These are phyloP conservation scores for Acanthurus leucopareius DNA, from an alignment of 2,797 vertebrate species.

Conservation along the genomic window DNA sequence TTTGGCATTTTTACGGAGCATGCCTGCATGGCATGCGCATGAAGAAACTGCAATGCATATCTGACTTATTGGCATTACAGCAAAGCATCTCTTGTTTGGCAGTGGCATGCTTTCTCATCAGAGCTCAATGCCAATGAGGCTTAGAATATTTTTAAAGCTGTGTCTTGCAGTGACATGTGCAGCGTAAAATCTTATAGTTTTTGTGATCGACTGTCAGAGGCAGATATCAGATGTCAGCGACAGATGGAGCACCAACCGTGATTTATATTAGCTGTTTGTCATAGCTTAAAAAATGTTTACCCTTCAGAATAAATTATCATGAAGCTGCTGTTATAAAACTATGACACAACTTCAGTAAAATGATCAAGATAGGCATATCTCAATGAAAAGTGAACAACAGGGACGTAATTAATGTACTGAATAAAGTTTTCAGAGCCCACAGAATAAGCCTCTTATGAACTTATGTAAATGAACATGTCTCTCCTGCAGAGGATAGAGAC, in stretches of 20 bases:
- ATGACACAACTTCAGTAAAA: conserved; percentile 15
- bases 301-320: conserved; percentile 42
- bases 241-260: conserved; percentile 54
- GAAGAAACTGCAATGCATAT: conserved; percentile 18
- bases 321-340: conserved; percentile 35
- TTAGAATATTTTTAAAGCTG: conserved; percentile 53
- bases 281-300: conserved; percentile 51
- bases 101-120: conserved; percentile 18
- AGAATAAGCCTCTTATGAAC: conserved; percentile 85
- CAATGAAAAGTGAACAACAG: conserved; percentile 72
- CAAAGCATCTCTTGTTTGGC: conserved; percentile 46
- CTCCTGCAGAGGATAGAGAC: conserved; percentile 63
- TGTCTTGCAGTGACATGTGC: conserved; percentile 40
- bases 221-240: conserved; percentile 65
- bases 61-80: conserved; percentile 39
- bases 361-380: conserved; percentile 61
- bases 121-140: conserved; percentile 49
- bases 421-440: conserved; percentile 70
- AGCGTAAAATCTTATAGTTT: conserved; percentile 47
- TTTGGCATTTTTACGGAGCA: background rate
- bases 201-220: conserved; percentile 46
- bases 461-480: conserved; percentile 83
- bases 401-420: conserved; percentile 75
- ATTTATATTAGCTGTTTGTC: conserved; percentile 62
- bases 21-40: background rate